Evolutionary conservation across 92 coral and sea anemone species (phyloP), one percentile per base, ranked within the genome.

Genomic region (Epizoanthus ramosus): DNA sequence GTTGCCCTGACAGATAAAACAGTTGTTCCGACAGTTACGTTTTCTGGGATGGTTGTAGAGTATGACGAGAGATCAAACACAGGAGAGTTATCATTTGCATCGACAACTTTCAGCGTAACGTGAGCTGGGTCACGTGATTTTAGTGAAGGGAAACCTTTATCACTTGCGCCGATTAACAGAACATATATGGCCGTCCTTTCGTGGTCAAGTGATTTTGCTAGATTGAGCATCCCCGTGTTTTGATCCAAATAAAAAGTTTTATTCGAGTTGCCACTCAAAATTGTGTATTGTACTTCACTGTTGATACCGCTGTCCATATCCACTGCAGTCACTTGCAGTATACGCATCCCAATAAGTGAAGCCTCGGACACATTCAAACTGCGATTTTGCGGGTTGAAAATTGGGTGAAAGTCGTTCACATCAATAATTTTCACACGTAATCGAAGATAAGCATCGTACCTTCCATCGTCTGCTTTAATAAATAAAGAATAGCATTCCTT

Each of bases 51-150:
- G 22, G 65, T 60, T 57, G 77, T 83, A n/a, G 83, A 66, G 59
- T 88, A 88, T 19, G 47, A 57, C 0, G 67, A 72, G 24, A 33
- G 24, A 41, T 68, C 57, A 33, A 88, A 88, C 4, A 68, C 68
- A 5, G 91, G 91, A 79, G 73, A 57, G 74, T 83, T 77, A n/a
- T 88, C 91, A 65, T 84, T 88, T 47, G 58, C 14, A 63, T 88
- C 91, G 5, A 60, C n/a, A 70, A 88, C 81, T 18, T 13, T 47
- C 10, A 88, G 53, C 3, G 56, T 88, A 50, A 88, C 85, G 80
- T 68, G 79, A 43, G 91, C 81, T 21, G 56, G 23, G 28, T 66
- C 54, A 83, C 63, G 74, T 37, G 91, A 77, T 45, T 21, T 63
- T 37, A 88, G 61, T 12, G 83, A 64, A 4, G 91, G 91, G 0